Base-by-base conservation (phyloP, 1,140 invertebrate species). In the Drosophila subpulchrella region DNA sequence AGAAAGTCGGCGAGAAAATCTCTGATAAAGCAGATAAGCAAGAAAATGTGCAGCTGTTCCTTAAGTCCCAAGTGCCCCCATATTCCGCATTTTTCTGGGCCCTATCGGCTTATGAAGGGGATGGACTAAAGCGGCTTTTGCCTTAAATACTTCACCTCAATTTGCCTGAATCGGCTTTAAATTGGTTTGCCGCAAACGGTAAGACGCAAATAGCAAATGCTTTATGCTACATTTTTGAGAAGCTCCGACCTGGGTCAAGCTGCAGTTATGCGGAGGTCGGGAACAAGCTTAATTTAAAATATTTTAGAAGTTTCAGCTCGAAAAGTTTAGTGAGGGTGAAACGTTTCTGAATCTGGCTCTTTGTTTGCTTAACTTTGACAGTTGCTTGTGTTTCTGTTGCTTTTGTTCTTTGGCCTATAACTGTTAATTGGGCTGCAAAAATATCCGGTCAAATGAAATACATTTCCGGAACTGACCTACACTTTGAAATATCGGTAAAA, bases 91-190 rank as follows among this genome's bases (percentile, higher is more conserved):
- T 5, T 24, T 27, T 12, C 11, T 57, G 39, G 44, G 67, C 57
- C 30, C 17, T 32, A 46, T 60, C 42, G 30, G 51, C 47, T 73
- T 73, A 67, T 61, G 60, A 66, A 44, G 53, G 42, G 39, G 27
- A 30, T 44, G 57, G 72, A 59, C 44, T 50, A 62, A 80, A 80
- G 75, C 75, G 70, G 71, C 60, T 81, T 78, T 81, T 32, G 48
- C 56, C 74, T 79, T 81, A 79, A 81, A 70, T 81, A 65, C 72
- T 75, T 75, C 78, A 81, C 66, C 76, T 76, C 61, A 62, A 81
- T 79, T 79, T 79, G 78, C 65, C 38, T 51, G 15, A 6, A 39
- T 44, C 39, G 11, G n/a, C 11, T 20, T 58, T 58, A 27, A 41
- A 46, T 46, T 46, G 56, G 41, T 32, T 30, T 57, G 39, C 39